Evolutionary conservation across 2,113 vertebrate species (phyloP).

Genomic region (Dunckerocampus dactyliophorus): DNA sequence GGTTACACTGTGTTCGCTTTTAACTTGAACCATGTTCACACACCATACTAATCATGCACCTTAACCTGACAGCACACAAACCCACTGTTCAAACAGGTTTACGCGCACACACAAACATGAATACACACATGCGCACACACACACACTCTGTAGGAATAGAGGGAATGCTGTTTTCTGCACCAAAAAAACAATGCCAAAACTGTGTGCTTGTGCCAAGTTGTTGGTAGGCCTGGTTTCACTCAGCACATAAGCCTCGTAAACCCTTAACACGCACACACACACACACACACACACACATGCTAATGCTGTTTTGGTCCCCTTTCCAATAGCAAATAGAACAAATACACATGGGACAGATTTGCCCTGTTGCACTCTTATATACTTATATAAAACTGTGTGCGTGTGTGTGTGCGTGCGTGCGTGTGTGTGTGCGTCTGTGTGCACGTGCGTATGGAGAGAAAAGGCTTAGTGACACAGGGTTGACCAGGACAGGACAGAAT

Average conservation of each 20-base stretch:
- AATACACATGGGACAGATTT: conserved; percentile 12
- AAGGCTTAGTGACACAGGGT: conserved; percentile 66
- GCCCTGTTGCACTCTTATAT: conserved; percentile 13
- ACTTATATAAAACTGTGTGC: conserved; percentile 43
- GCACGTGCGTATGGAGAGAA: conserved; percentile 30
- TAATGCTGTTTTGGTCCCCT: conserved; percentile 22
- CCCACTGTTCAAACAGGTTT: conserved; percentile 33
- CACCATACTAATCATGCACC: conserved; percentile 27
- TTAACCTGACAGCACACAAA: conserved; percentile 23
- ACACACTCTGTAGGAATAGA: conserved; percentile 5
- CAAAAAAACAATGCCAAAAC: conserved; percentile 44
- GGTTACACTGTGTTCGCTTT: conserved; percentile 45
- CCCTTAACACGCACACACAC: conserved; percentile 1
- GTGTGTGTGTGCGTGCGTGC: conserved; percentile 23
- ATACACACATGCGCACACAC: conserved; percentile 12
- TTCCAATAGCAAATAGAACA: conserved; percentile 15
- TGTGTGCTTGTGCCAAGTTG: conserved; percentile 38
- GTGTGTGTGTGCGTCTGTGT: conserved; percentile 23
- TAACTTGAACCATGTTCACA: conserved; percentile 33
- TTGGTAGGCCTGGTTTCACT: conserved; percentile 52
- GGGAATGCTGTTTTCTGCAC: conserved; percentile 38
- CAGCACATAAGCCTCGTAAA: conserved; percentile 19
- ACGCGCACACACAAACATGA: conserved; percentile 14
- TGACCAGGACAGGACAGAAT: conserved; percentile 60
- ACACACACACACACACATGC: conserved; percentile 21